Conservation (phyloP, 2,888 invertebrate species). For the Pyrrhia umbra region DNA sequence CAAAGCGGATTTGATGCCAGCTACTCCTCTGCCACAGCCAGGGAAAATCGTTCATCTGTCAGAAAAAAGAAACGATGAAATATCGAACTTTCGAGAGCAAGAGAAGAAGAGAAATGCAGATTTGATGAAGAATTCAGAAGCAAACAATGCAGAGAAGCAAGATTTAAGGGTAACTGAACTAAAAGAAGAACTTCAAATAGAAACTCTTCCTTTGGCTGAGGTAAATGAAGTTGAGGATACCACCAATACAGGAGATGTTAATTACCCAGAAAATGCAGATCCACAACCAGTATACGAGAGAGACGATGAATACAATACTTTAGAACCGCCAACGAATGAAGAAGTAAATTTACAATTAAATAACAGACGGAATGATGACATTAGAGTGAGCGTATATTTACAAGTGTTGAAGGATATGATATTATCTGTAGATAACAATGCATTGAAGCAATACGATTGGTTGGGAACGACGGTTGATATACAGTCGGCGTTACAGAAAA, state of each 20-base stretch:
- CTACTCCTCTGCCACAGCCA: not conserved
- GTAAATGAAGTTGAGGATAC: not conserved
- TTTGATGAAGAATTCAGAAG: not conserved
- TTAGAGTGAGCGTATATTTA: conserved; percentile 61
- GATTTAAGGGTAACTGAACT: not conserved
- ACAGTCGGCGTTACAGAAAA: conserved; percentile 69
- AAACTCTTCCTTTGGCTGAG: not conserved
- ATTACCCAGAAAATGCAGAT: not conserved
- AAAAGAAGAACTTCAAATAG: too few relatives aligned
- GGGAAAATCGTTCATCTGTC: not conserved
- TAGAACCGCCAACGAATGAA: not conserved
- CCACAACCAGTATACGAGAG: not conserved
- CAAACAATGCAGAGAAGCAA: not conserved
- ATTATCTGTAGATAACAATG: conserved; percentile 59
- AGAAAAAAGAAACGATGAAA: not conserved
- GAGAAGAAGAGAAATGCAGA: not conserved
- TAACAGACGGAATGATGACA: conserved; percentile 26
- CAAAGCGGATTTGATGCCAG: not conserved
- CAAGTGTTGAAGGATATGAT: conserved; percentile 76
- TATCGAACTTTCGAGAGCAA: not conserved
- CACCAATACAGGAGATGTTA: not conserved
- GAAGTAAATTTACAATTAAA: conserved; percentile 6
- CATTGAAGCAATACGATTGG: conserved; percentile 78
- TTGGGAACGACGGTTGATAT: conserved; percentile 77
- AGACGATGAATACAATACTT: not conserved